Conservation (phyloP, 2,797 vertebrate species). For the Cephalopachus bancanus region DNA sequence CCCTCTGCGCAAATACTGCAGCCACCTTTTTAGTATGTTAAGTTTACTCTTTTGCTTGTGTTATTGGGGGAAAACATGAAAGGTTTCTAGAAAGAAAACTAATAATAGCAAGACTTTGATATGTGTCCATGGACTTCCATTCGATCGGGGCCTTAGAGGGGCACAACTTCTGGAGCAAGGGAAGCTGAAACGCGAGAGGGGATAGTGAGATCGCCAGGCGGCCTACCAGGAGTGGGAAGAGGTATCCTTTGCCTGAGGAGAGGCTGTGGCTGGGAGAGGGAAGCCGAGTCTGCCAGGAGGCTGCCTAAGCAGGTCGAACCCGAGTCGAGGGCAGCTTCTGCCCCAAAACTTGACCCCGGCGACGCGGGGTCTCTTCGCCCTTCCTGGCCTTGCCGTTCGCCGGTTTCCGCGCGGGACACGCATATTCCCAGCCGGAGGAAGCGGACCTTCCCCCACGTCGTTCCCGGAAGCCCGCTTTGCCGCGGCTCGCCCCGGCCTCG, state of each 20-base stretch:
- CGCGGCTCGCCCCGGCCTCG: neutral
- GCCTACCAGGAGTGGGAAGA: neutral
- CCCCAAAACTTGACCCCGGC: neutral
- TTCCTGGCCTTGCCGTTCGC: neutral
- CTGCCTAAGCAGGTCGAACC: neutral
- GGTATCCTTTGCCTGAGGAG: neutral
- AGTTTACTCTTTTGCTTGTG: neutral
- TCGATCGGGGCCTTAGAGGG: neutral
- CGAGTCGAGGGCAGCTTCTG: fast-evolving
- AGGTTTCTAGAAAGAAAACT: constrained; percentile 62
- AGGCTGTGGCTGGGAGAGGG: neutral
- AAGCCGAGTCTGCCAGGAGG: neutral
- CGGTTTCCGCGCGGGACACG: neutral
- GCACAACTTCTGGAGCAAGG: constrained; percentile 9
- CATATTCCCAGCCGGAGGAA: neutral
- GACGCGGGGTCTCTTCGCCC: too few species aligned
- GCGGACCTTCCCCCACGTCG: neutral
- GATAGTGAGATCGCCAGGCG: neutral
- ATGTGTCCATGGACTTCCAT: constrained; percentile 41
- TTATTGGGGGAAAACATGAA: constrained; percentile 27
- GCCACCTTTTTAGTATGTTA: neutral
- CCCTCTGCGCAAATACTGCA: neutral
- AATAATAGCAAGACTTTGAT: constrained; percentile 65
- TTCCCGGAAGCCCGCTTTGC: neutral
- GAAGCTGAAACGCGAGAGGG: constrained; percentile 36